Evolutionary conservation across 1,140 invertebrate genomes (phyloP).

Genomic region (Drosophila tsacasi): DNA sequence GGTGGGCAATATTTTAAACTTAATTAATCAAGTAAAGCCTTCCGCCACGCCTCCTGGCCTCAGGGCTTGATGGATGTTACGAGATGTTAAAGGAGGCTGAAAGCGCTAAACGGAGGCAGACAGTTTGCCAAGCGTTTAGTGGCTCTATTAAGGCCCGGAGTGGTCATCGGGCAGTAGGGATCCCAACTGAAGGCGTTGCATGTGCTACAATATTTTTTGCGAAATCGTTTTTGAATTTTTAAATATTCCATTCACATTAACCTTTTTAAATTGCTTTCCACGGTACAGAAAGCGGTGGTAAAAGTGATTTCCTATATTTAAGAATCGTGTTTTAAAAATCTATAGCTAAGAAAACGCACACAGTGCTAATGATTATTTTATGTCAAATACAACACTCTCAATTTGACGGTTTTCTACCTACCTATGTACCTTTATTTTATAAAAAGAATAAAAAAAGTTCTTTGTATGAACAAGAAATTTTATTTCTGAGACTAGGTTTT

Average conservation of each 20-base stretch:
- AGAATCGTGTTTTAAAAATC: background rate
- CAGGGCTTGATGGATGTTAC: slow-evolving; percentile 61
- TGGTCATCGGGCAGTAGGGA: background rate
- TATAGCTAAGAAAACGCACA: background rate
- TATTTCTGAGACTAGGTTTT: background rate
- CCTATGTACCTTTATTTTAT: too few species aligned
- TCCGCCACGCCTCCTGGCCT: slow-evolving; percentile 28
- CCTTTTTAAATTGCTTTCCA: too few species aligned
- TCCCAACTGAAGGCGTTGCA: background rate
- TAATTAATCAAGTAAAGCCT: slow-evolving; percentile 73
- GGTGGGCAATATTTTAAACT: slow-evolving; percentile 78
- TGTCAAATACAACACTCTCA: background rate
- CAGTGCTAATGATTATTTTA: background rate
- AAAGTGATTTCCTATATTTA: background rate
- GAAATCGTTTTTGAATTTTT: background rate
- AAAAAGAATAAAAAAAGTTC: too few species aligned
- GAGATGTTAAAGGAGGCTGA: slow-evolving; percentile 29
- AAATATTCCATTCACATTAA: background rate
- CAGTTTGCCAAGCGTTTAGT: slow-evolving; percentile 40
- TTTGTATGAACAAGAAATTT: too few species aligned
- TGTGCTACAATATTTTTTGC: slow-evolving; percentile 1
- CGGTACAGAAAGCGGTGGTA: background rate
- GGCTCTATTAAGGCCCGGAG: slow-evolving; percentile 40
- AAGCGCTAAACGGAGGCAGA: slow-evolving; percentile 59
- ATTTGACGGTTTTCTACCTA: background rate